Base-by-base conservation (phyloP, 2,888 invertebrate species). In the Drosophila pseudotakahashii region DNA sequence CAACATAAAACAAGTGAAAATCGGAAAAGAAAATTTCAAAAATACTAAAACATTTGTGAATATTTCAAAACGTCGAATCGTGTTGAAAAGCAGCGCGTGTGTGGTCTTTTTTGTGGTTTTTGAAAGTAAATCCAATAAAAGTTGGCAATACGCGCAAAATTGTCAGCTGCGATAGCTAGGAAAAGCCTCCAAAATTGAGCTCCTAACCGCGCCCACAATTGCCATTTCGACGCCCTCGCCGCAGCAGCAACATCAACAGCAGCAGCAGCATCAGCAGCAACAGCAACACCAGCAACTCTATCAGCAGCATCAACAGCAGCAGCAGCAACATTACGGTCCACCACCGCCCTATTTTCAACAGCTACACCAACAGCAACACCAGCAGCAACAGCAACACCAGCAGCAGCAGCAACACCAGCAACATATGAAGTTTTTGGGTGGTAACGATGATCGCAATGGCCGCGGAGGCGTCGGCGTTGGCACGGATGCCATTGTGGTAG, bases 341-440 rank as follows among this genome's bases (percentile, higher is more conserved):
- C 58, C 73, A 42, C 74, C 73, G 30, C 73, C 73, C 36, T 66
- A 73, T 7, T 73, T 73, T 32, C 74, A 72, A 50, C 78, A 69
- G 41, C 61, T 66, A 14, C 73, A 72, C n/a, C 70, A 70, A 26
- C 66, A 61, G 32, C 53, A 63, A 2, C 64, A 48, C 19, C 53
- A 63, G 1, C 64, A 48, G 13, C 63, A 63, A 7, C 62, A 58
- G 13, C 55, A 70, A 1, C 70, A 64, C 10, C 63, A 63, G 9
- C 62, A n/a, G n/a, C n/a, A 50, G 39, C 69, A 59, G 44, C 68
- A 54, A 44, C 77, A 77, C 55, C 68, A 59, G 73, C 91, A 90
- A 94, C 94, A 93, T 94, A 95, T 95, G 95, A 95, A 95, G 95
- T 95, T 95, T 95, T 94, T 95, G 94, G 95, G 95, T 90, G 93